Evolutionary conservation across 2,113 vertebrate genomes (phyloP), one percentile per base, ranked within the genome.

Genomic region (Microtus oregoni): DNA sequence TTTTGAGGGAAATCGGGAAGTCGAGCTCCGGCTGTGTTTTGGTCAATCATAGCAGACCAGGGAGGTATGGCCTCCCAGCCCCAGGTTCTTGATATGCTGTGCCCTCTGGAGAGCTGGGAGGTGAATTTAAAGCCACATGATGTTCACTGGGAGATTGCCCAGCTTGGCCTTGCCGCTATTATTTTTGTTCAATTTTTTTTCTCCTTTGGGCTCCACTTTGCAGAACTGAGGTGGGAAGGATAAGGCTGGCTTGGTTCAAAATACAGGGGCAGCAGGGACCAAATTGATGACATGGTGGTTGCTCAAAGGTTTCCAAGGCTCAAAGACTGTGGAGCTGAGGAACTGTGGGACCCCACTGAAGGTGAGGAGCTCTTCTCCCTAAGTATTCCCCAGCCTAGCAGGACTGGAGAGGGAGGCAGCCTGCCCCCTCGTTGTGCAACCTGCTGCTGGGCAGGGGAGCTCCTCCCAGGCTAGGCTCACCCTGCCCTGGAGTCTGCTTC

Each of bases 401-500:
- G 1, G 30, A 24, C 0, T 52, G 7, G 35, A 10, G 63, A 55
- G 85, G 41, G 76, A 89, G 88, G 91, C n/a, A 17, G 85, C 58
- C 58, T 28, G 13, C 38, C 58, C 14, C 82, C 58, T 28, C 0
- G 0, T 32, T 78, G 67, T 28, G 73, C 75, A 50, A 9, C 32
- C 7, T 1, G 38, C 35, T 63, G 77, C 72, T 44, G 28, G 5
- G 28, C 0, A 5, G 86, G 70, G 90, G 77, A 86, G 13, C 87
- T 82, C 65, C 58, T 50, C 87, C 68, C 63, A 11, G 13, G 58
- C 89, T 70, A 24, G 55, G 82, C 72, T 58, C 65, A 55, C 58
- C 75, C 89, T 95, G 92, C 89, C 81, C 89, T 1, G 65, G 44
- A 68, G 90, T 75, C 95, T 55, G 44, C 47, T 28, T 28, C 44